Evolutionary conservation across 1,140 invertebrate species (phyloP).

Genomic region (Monochamus saltuarius): DNA sequence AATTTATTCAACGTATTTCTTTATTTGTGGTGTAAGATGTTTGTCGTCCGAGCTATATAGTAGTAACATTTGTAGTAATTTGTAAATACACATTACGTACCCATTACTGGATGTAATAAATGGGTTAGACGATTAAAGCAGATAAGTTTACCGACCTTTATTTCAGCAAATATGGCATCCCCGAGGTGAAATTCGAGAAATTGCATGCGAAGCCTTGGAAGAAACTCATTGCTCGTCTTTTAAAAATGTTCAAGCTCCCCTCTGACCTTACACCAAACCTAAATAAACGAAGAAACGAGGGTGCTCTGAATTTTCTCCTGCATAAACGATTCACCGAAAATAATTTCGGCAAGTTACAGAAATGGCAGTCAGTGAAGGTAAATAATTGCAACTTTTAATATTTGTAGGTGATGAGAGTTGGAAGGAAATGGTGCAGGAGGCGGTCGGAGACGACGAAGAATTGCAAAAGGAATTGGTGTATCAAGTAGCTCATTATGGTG

Average conservation of each 20-base stretch:
- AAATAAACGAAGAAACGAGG: slow-evolving; percentile 62
- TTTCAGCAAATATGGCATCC: slow-evolving; percentile 52
- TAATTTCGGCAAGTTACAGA: slow-evolving; percentile 56
- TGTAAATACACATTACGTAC: no score
- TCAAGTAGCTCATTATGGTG: slow-evolving; percentile 56
- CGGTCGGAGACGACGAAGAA: slow-evolving; percentile 56
- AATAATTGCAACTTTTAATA: neutral
- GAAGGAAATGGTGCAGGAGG: slow-evolving; percentile 68
- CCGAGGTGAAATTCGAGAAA: slow-evolving; percentile 61
- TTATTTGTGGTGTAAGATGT: no score
- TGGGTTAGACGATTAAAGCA: no score
- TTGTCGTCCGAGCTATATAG: no score
- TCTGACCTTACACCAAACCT: slow-evolving; percentile 63
- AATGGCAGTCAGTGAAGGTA: slow-evolving; percentile 33
- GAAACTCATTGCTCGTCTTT: slow-evolving; percentile 62
- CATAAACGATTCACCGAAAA: slow-evolving; percentile 63
- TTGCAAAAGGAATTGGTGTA: slow-evolving; percentile 59
- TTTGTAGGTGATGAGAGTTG: slow-evolving; percentile 59
- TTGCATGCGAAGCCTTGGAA: slow-evolving; percentile 60
- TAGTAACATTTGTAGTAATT: no score
- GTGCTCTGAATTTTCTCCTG: slow-evolving; percentile 66
- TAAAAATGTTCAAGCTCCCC: slow-evolving; percentile 63
- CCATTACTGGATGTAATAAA: no score
- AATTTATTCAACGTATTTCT: no score
- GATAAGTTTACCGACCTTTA: neutral